Conservation (phyloP, 2,113 vertebrate species). For the Plecotus auritus region DNA sequence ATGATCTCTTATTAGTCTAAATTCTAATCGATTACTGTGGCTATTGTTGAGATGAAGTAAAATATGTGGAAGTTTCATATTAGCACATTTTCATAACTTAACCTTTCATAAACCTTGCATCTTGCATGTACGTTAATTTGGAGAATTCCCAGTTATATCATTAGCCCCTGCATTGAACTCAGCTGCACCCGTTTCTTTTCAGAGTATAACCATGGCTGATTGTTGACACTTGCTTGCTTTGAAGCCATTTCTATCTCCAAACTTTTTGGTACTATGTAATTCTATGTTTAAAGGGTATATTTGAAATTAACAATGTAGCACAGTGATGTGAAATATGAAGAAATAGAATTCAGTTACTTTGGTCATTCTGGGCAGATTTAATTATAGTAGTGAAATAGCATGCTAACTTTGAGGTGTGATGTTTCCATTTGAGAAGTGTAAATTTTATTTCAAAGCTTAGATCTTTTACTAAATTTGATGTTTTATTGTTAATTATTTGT, state of each 20-base stretch:
- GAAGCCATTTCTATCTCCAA: background rate
- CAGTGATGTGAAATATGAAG: background rate
- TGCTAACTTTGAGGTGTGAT: background rate
- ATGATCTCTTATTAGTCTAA: background rate
- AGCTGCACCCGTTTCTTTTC: background rate
- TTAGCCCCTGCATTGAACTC: background rate
- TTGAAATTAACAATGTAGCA: background rate
- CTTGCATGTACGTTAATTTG: background rate
- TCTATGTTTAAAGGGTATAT: background rate
- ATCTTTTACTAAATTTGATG: background rate
- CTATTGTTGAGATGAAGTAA: slow-evolving; percentile 3
- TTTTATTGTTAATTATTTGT: background rate
- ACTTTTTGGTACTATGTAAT: background rate
- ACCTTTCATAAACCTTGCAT: background rate
- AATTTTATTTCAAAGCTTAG: background rate
- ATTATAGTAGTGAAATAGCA: background rate
- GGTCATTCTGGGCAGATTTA: background rate
- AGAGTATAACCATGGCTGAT: background rate
- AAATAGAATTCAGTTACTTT: background rate
- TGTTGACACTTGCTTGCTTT: background rate
- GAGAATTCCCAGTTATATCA: background rate
- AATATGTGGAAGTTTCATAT: background rate
- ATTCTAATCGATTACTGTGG: background rate
- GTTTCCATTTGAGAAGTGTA: background rate
- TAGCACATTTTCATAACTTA: background rate